A percentile compares a stretch with the other conserved stretches of the same genome.
Evolutionary conservation across 2,113 vertebrate species (phyloP).

Genomic region (Lathamus discolor): DNA sequence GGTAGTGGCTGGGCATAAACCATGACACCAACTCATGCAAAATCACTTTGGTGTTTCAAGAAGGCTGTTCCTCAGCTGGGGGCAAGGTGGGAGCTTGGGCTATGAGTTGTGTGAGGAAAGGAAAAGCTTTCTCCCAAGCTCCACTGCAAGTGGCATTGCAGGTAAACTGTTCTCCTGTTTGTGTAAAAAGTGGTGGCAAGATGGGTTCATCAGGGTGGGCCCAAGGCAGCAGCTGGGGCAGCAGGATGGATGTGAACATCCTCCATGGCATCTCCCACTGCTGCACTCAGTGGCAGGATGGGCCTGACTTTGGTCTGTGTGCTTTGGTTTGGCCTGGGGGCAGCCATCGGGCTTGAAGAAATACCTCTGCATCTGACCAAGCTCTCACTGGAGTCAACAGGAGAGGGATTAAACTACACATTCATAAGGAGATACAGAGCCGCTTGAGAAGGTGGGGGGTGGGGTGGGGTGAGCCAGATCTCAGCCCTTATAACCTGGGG

Average conservation of each 20-base stretch:
- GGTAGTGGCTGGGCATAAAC: background rate
- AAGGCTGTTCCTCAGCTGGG: background rate
- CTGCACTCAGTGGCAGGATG: accelerated
- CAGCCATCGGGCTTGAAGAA: background rate
- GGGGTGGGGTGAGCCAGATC: background rate
- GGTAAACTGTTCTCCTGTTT: accelerated
- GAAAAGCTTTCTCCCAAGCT: background rate
- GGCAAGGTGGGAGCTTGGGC: background rate
- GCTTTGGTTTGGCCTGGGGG: background rate
- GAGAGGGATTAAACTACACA: background rate
- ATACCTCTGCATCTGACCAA: accelerated
- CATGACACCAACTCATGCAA: background rate
- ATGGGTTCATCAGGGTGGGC: accelerated
- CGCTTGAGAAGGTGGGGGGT: background rate
- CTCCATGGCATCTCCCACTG: background rate
- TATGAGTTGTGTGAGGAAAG: accelerated
- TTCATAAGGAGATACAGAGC: background rate
- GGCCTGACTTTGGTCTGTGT: background rate
- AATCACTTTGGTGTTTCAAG: background rate
- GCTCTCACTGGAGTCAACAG: background rate
- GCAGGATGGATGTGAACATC: background rate
- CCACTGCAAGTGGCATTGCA: background rate
- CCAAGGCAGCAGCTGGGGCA: background rate
- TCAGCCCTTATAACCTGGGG: background rate
- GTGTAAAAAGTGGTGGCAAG: accelerated